A percentile compares a stretch with the other conserved stretches of the same genome.
Conservation (phyloP, 2,888 invertebrate species). For the Cantharis rustica region DNA sequence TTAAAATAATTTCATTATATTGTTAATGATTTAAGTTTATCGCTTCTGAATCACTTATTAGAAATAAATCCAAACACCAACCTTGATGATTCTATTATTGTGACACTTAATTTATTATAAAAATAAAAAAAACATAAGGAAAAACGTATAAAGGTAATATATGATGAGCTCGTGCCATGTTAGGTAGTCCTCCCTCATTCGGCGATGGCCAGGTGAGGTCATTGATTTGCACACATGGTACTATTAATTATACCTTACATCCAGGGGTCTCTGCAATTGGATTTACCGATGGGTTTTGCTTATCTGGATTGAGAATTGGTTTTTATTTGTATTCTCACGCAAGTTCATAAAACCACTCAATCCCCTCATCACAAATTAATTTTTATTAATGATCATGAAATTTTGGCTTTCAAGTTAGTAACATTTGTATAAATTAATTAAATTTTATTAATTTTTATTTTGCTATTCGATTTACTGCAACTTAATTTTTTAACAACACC, state of each 20-base stretch:
- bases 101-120: neutral
- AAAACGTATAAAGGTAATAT: neutral
- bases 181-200: constrained; percentile 32
- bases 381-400: constrained; percentile 5
- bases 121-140: neutral
- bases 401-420: neutral
- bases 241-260: constrained; percentile 43
- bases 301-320: constrained; percentile 37
- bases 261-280: constrained; percentile 37
- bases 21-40: neutral
- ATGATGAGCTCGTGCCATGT: constrained; percentile 29
- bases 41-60: neutral
- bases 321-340: constrained; percentile 37
- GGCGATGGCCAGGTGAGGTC: constrained; percentile 45
- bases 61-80: neutral
- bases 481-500: neutral
- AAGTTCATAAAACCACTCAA: constrained; percentile 13
- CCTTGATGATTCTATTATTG: neutral
- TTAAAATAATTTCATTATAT: neutral
- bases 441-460: neutral
- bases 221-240: constrained; percentile 50
- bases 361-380: constrained; percentile 7
- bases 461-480: neutral
- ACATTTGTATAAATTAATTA: neutral
- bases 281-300: constrained; percentile 35